A percentile compares a stretch with the other conserved stretches of the same genome.
phyloP scores from a whole-genome alignment of 2,797 vertebrate species.

The Borostomias antarcticus region DNA sequence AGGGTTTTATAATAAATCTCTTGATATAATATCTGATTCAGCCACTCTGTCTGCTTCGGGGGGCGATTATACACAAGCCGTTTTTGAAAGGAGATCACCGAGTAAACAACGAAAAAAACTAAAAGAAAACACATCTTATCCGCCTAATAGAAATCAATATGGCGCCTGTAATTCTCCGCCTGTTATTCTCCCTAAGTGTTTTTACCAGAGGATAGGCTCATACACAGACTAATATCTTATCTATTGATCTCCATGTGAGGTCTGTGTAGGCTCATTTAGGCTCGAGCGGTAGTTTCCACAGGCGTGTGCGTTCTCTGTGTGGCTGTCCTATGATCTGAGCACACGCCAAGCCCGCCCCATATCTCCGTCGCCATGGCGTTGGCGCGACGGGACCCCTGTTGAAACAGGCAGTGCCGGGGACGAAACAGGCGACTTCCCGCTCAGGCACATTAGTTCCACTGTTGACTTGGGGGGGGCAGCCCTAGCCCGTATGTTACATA shows the following conservation, averaged over 20 bases:
- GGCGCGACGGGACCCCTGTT: conserved; percentile 19
- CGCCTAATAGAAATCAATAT: conserved; percentile 46
- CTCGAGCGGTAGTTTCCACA: conserved; percentile 43
- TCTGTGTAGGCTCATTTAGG: conserved; percentile 53
- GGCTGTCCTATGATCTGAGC: conserved; percentile 60
- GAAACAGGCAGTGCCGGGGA: conserved; percentile 62
- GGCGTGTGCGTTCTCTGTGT: conserved; percentile 53
- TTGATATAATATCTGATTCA: conserved; percentile 44
- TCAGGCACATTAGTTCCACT: conserved; percentile 75
- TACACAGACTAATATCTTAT: conserved; percentile 33
- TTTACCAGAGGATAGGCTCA: too few relatives aligned
- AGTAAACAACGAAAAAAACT: background rate
- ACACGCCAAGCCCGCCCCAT: conserved; percentile 51
- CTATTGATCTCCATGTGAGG: conserved; percentile 59
- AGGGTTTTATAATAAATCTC: conserved; percentile 58
- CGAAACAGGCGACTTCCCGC: conserved; percentile 64
- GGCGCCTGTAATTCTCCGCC: conserved; percentile 18
- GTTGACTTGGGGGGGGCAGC: conserved; percentile 64
- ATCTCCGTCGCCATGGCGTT: conserved; percentile 60
- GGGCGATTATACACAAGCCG: conserved; percentile 31
- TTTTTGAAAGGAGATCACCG: conserved; percentile 30
- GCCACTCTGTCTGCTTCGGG: conserved; percentile 34
- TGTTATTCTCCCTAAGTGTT: too few relatives aligned
- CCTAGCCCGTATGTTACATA: too few relatives aligned
- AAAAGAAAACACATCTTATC: conserved; percentile 37